These are phyloP conservation scores for Momotus momota DNA, from an alignment of 2,797 vertebrate genomes.

Conservation along the genomic window DNA sequence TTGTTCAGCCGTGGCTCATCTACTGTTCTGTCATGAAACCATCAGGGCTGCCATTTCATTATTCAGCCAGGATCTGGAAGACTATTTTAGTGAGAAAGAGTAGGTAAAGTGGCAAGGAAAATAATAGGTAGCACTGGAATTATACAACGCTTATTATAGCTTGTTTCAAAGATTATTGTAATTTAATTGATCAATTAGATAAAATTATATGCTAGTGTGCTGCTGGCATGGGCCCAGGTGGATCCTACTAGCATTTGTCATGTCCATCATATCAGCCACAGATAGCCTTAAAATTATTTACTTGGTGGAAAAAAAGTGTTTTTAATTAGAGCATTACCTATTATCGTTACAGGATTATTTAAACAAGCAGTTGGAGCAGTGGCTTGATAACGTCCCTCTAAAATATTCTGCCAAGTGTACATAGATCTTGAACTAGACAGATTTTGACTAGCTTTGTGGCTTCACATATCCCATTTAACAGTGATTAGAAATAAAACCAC, in stretches of 20 bases:
- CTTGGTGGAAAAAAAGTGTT: neutral
- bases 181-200: conserved; percentile 78
- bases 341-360: conserved; percentile 26
- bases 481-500: conserved; percentile 23
- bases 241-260: conserved; percentile 9
- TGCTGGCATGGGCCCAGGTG: conserved; percentile 42
- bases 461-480: neutral
- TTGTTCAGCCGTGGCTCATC: neutral
- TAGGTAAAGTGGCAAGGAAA: conserved; percentile 63
- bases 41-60: conserved; percentile 10
- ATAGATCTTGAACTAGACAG: neutral
- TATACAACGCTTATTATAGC: conserved; percentile 57
- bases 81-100: conserved; percentile 29
- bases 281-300: neutral
- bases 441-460: neutral
- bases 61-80: neutral
- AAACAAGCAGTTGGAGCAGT: neutral
- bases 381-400: neutral
- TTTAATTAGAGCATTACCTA: conserved; percentile 17
- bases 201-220: conserved; percentile 51
- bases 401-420: neutral
- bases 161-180: conserved; percentile 74
- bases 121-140: conserved; percentile 68
- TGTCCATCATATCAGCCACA: neutral
- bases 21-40: neutral